Conservation (phyloP, 2,888 invertebrate species). For the Allygus modestus region DNA sequence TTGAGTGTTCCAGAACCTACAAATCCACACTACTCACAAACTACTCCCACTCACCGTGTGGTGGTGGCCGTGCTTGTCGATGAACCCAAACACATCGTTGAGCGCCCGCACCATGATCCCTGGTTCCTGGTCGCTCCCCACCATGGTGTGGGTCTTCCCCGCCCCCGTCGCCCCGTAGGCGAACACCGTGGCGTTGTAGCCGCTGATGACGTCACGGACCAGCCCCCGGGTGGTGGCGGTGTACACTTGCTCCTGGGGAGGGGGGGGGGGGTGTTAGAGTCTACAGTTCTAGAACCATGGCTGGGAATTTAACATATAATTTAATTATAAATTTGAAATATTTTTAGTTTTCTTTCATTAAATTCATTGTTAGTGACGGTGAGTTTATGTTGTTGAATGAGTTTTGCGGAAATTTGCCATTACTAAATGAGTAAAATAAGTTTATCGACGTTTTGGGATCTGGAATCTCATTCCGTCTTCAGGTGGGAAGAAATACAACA, state of each 20-base stretch:
- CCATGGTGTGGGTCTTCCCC: conserved; percentile 96
- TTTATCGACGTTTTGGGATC: no score
- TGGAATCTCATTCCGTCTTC: no score
- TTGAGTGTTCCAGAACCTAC: no score
- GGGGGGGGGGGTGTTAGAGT: conserved; percentile 52
- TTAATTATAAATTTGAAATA: no score
- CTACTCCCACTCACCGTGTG: conserved; percentile 38
- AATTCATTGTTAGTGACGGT: no score
- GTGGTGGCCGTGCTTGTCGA: conserved; percentile 66
- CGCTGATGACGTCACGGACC: conserved; percentile 89
- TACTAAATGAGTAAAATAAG: no score
- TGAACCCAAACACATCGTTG: conserved; percentile 85
- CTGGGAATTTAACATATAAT: conserved; percentile 32
- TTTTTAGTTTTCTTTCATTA: no score
- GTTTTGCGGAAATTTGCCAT: no score
- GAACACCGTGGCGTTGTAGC: conserved; percentile 97
- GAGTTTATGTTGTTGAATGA: no score
- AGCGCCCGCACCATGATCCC: conserved; percentile 94
- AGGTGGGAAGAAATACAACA: no score
- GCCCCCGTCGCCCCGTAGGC: conserved; percentile 96
- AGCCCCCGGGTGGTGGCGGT: conserved; percentile 90
- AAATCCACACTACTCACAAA: no score
- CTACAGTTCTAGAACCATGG: no score
- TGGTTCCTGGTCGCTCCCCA: conserved; percentile 78
- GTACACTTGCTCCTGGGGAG: conserved; percentile 86